phyloP scores from a whole-genome alignment of 2,888 invertebrate genomes.

The Atethmia centrago region DNA sequence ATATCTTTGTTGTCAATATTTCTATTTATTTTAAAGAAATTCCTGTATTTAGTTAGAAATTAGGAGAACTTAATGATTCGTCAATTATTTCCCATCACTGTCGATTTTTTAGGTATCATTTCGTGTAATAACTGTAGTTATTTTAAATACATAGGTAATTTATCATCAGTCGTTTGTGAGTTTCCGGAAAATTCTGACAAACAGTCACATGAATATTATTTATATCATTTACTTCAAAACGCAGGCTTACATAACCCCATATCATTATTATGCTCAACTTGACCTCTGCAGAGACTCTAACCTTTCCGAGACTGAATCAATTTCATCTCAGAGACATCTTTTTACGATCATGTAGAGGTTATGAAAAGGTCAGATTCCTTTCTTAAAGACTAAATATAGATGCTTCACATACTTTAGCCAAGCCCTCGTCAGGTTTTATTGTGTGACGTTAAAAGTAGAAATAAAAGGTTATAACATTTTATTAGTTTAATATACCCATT shows the following conservation, averaged over 20 bases:
- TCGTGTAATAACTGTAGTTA: not conserved
- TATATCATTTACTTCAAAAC: conserved; percentile 12
- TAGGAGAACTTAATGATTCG: not conserved
- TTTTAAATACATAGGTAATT: too few relatives aligned
- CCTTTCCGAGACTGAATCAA: conserved; percentile 57
- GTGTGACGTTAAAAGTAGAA: conserved; percentile 40
- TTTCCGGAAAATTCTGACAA: not conserved
- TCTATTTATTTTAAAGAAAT: too few relatives aligned
- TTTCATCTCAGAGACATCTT: conserved; percentile 52
- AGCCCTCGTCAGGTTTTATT: conserved; percentile 43
- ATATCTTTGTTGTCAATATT: not conserved
- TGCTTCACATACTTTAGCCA: conserved; percentile 28
- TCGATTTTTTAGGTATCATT: not conserved
- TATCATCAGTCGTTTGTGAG: too few relatives aligned
- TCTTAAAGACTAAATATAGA: conserved; percentile 62
- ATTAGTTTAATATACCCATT: not conserved
- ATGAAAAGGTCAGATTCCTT: conserved; percentile 62
- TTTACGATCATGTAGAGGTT: conserved; percentile 47
- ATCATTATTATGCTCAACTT: conserved; percentile 45
- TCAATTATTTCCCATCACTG: not conserved
- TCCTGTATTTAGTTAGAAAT: too few relatives aligned
- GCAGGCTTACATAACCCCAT: conserved; percentile 16
- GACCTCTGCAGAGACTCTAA: conserved; percentile 23
- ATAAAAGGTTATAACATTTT: conserved; percentile 28
- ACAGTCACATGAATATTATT: conserved; percentile 3